Base-by-base conservation (phyloP, 2,113 vertebrate species). In the Perccottus glenii region DNA sequence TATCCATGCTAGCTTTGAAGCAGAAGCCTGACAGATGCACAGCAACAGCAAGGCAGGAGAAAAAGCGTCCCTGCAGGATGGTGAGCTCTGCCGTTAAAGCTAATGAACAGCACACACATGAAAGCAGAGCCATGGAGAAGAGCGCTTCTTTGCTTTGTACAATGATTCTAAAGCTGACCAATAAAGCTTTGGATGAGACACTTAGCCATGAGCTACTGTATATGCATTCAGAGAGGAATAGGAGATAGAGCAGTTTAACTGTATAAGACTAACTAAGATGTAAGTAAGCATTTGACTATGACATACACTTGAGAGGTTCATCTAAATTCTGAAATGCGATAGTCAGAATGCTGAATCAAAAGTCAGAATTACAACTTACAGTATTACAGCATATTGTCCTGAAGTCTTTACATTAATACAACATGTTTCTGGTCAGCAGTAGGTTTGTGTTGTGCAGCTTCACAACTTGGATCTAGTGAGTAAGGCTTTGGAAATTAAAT, bases 1-100 rank as follows among this genome's bases (percentile, higher is more conserved):
- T 73, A 60, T 71, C 58, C 82, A 88, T 84, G 87, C 82, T 35
- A 4, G 64, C 57, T n/a, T 77, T 59, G 40, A 73, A 80, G 73
- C 70, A 85, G 67, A 78, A 84, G 73, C 76, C 15, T 64, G 49
- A 70, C 50, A 46, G 43, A 43, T 43, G 40, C 56, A 59, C 12
- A 72, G 74, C 75, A 67, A 63, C 1, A 77, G 71, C 60, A 51
- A 2, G 53, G 27, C 69, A 42, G 62, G 56, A 51, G 58, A 36
- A 53, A 11, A 67, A 50, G 72, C 59, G 4, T 46, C 62, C 48
- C 64, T 47, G 65, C 59, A 57, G 5, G 9, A 77, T 55, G 38
- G 59, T 32, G 9, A 66, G 51, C 47, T 45, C 59, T 19, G 33
- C 43, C 6, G 4, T 5, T n/a, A 9, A 76, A 82, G 74, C 67